Conservation (phyloP, 2,113 vertebrate species). For the Osmerus eperlanus region DNA sequence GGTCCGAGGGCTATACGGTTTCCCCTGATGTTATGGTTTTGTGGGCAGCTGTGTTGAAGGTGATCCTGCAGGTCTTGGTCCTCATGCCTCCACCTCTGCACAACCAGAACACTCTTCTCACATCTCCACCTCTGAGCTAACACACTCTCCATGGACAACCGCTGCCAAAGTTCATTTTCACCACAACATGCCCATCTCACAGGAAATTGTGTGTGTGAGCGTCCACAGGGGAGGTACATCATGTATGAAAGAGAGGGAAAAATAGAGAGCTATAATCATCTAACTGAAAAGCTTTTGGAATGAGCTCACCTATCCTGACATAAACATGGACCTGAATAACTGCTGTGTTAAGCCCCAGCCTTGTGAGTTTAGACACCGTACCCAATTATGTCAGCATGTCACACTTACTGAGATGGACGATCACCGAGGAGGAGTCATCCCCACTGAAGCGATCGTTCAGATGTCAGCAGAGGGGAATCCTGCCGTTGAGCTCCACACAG, state of each 20-base stretch:
- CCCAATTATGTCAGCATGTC: constrained; percentile 54
- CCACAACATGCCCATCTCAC: too few relatives aligned
- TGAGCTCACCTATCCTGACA: too few relatives aligned
- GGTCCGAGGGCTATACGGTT: background rate
- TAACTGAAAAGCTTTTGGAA: too few relatives aligned
- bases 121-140: constrained; percentile 33
- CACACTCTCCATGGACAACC: too few relatives aligned
- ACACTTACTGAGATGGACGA: constrained; percentile 59
- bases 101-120: constrained; percentile 44
- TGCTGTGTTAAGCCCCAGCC: background rate
- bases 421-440: constrained; percentile 56
- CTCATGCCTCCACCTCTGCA: constrained; percentile 25
- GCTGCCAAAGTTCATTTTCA: too few relatives aligned
- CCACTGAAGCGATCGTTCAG: constrained; percentile 61
- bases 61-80: constrained; percentile 24
- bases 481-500: constrained; percentile 14
- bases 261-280: too few relatives aligned
- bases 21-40: constrained; percentile 42
- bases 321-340: too few relatives aligned
- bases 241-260: too few relatives aligned
- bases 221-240: background rate
- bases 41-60: constrained; percentile 39
- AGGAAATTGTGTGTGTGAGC: constrained; percentile 11
- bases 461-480: constrained; percentile 52
- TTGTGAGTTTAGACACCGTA: constrained; percentile 37